Evolutionary conservation across 2,113 vertebrate genomes (phyloP).

Genomic region (Dasypus novemcinctus): DNA sequence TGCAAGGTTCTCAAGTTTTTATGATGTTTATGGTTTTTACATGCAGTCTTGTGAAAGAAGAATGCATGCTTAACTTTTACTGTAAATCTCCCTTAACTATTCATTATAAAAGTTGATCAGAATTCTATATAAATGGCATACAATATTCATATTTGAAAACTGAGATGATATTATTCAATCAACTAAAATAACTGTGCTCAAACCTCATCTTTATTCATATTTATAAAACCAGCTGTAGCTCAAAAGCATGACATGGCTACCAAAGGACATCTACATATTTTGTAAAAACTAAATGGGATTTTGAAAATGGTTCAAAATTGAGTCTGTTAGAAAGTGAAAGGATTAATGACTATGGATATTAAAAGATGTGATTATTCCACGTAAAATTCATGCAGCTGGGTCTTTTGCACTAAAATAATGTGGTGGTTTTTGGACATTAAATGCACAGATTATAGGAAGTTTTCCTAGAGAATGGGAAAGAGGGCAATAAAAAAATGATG

Average conservation of each 20-base stretch:
- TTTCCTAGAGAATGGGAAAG: background rate
- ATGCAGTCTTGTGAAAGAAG: background rate
- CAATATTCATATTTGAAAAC: slow-evolving; percentile 8
- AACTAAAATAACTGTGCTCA: background rate
- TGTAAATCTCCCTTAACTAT: background rate
- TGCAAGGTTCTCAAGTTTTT: background rate
- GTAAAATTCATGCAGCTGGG: slow-evolving; percentile 45
- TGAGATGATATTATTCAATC: background rate
- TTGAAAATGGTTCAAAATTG: slow-evolving; percentile 20
- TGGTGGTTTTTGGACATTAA: background rate
- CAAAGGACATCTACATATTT: background rate
- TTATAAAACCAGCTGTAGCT: slow-evolving; percentile 1
- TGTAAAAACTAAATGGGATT: slow-evolving; percentile 21
- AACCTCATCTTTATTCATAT: background rate
- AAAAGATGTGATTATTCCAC: slow-evolving; percentile 46
- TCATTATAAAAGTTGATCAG: background rate
- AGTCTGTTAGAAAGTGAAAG: slow-evolving; percentile 6
- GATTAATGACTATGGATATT: background rate
- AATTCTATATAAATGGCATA: background rate
- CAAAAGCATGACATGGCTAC: background rate
- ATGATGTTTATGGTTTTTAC: background rate
- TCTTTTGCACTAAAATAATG: slow-evolving; percentile 4
- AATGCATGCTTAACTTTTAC: background rate
- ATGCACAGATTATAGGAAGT: background rate
- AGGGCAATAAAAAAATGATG: background rate